Base-by-base conservation (phyloP, 2,888 invertebrate species). In the Caenorhabditis sp. region DNA sequence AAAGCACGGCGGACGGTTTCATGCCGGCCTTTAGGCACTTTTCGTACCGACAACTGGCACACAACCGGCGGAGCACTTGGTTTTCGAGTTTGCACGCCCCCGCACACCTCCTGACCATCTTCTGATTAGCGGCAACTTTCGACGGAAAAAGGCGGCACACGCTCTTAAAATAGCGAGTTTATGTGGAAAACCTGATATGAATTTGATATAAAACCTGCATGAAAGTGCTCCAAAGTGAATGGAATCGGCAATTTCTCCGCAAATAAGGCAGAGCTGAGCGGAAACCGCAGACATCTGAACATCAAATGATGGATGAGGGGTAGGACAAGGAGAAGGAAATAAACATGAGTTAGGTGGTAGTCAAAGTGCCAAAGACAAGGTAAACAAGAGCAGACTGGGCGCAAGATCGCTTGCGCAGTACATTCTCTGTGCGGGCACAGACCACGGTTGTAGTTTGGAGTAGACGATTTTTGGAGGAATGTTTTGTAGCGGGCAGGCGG, bases 131-230 rank as follows among this genome's bases (percentile, higher is more conserved):
- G 5, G 66, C 53, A 2, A 74, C 66, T 41, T 61, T 27, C 74
- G 27, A 2, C 74, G 66, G 24, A 74, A 74, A 39, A 74, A 74
- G 8, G 74, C 74, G 13, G 74, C 74, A 20, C 74, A 74, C 0
- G 74, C 74, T 45, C 74, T 74, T 32, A 22, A 65, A 65, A 24
- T 7, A 3, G 5, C n/a, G 1, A 27, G 26, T 13, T 15, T 32
- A 11, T n/a, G 5, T 15, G n/a, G 11, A 24, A 65, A 37, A 45
- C 5, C 20, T 11, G 17, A 2, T 1, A 32, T 11, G 11, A 11
- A 17, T 2, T 2, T 11, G 6, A 6, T n/a, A 50, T 50, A 43
- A 24, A 32, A 73, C 63, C 58, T 50, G 52, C 72, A 73, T 2
- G 63, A 73, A 11, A 58, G 8, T 20, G 56, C 72, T 4, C 72